Conservation (phyloP, 1,140 invertebrate genomes). For the Drosophila azteca region DNA sequence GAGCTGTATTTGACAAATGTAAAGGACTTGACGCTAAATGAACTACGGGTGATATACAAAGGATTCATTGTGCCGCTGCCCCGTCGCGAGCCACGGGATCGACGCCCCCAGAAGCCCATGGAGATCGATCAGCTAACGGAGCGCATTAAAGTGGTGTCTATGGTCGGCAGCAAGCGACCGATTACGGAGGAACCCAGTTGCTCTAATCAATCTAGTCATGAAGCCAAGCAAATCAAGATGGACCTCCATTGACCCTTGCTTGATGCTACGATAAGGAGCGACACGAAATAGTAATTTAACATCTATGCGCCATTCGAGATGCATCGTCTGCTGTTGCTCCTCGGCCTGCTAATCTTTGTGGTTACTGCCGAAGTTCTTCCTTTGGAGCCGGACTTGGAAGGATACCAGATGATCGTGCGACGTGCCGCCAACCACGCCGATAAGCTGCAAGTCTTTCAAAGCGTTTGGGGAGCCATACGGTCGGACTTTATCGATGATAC, state of each 20-base stretch:
- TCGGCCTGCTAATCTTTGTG: background rate
- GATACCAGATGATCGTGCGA: slow-evolving; percentile 20
- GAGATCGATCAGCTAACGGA: slow-evolving; percentile 34
- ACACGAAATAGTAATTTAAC: background rate
- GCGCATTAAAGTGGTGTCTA: slow-evolving; percentile 31
- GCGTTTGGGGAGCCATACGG: slow-evolving; percentile 42
- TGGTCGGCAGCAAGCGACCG: slow-evolving; percentile 46
- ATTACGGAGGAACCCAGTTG: background rate
- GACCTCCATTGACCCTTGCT: slow-evolving; percentile 29
- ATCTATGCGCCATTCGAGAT: background rate
- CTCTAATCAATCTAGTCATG: background rate
- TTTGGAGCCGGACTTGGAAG: slow-evolving; percentile 25
- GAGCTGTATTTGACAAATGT: slow-evolving; percentile 4
- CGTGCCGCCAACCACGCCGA: slow-evolving; percentile 29
- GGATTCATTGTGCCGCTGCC: slow-evolving; percentile 48
- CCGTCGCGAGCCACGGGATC: slow-evolving; percentile 37
- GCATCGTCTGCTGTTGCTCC: background rate
- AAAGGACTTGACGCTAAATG: slow-evolving; percentile 12
- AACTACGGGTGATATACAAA: slow-evolving; percentile 47
- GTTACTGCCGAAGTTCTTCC: background rate
- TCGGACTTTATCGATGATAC: slow-evolving; percentile 41
- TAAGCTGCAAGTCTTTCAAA: slow-evolving; percentile 47
- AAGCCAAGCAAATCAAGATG: slow-evolving; percentile 39
- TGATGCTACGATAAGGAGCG: slow-evolving; percentile 1
- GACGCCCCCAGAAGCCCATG: background rate